A percentile compares a stretch with the other conserved stretches of the same genome.
Evolutionary conservation across 2,797 vertebrate genomes (phyloP).

Genomic region (Xiphorhynchus erythropygius): DNA sequence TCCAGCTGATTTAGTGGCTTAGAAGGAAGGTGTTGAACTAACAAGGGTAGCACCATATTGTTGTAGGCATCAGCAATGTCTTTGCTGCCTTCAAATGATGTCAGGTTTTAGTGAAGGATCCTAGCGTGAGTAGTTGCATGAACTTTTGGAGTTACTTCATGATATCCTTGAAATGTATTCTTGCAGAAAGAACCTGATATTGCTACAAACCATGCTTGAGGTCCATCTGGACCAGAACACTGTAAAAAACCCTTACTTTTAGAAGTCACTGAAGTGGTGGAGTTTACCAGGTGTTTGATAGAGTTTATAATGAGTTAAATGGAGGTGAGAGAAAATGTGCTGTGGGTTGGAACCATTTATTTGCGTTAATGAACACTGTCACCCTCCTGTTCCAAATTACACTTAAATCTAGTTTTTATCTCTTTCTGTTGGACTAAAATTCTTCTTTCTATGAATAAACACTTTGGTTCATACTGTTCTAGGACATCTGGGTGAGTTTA

Average conservation of each 20-base stretch:
- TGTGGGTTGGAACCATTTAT: neutral
- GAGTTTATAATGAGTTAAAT: neutral
- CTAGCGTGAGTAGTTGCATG: neutral
- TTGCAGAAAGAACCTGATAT: neutral
- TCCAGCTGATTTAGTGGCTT: neutral
- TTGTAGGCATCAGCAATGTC: neutral
- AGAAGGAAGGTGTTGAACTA: neutral
- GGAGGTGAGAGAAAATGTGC: neutral
- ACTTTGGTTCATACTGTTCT: neutral
- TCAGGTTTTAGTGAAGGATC: neutral
- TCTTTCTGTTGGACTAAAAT: neutral
- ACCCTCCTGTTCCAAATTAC: neutral
- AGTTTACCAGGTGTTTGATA: neutral
- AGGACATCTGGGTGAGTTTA: neutral
- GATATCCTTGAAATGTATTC: neutral
- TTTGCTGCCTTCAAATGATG: neutral
- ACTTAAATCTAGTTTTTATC: neutral
- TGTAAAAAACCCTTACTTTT: neutral
- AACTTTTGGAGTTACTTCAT: neutral
- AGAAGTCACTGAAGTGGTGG: neutral
- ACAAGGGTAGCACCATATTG: neutral
- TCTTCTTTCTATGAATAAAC: neutral
- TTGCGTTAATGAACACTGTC: neutral
- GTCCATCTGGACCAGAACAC: neutral
- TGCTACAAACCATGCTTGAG: neutral